phyloP scores from a whole-genome alignment of 1,140 invertebrate genomes.

The Rhizoglyphus robini region DNA sequence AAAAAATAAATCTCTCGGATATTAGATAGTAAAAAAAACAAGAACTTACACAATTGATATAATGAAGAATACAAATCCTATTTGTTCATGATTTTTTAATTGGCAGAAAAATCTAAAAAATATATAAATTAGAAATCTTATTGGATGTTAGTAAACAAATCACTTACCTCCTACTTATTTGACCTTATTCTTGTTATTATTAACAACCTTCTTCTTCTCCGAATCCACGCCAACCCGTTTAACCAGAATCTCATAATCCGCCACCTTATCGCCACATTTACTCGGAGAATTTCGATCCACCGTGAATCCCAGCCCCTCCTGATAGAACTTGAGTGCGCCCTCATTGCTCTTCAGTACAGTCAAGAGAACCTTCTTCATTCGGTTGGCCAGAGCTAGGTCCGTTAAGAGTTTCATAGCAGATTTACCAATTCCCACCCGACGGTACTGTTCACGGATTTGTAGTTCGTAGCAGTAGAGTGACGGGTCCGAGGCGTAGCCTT shows the following conservation, averaged over 20 bases:
- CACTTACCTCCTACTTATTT: too few relatives aligned
- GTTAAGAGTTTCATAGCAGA: constrained; percentile 25
- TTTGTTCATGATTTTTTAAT: too few relatives aligned
- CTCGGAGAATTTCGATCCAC: constrained; percentile 24
- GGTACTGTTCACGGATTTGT: constrained; percentile 23
- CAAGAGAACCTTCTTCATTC: constrained; percentile 38
- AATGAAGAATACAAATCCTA: too few relatives aligned
- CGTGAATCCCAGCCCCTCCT: constrained; percentile 21
- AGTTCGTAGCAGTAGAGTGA: constrained; percentile 29
- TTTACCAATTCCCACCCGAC: constrained; percentile 25
- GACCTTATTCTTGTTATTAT: neutral
- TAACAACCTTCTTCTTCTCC: neutral
- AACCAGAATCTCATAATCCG: constrained; percentile 24
- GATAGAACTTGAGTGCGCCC: constrained; percentile 34
- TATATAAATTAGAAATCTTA: too few relatives aligned
- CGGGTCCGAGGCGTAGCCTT: constrained; percentile 22
- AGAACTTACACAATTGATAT: too few relatives aligned
- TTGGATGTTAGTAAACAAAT: too few relatives aligned
- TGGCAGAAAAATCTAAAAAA: too few relatives aligned
- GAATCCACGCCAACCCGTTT: neutral
- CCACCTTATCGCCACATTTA: neutral
- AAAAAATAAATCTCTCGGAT: too few relatives aligned
- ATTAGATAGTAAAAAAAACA: too few relatives aligned
- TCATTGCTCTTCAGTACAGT: constrained; percentile 37
- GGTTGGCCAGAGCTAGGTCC: constrained; percentile 29